Evolutionary conservation across 92 coral and sea anemone genomes (phyloP).

Genomic region (Umimayanthus kanabou): DNA sequence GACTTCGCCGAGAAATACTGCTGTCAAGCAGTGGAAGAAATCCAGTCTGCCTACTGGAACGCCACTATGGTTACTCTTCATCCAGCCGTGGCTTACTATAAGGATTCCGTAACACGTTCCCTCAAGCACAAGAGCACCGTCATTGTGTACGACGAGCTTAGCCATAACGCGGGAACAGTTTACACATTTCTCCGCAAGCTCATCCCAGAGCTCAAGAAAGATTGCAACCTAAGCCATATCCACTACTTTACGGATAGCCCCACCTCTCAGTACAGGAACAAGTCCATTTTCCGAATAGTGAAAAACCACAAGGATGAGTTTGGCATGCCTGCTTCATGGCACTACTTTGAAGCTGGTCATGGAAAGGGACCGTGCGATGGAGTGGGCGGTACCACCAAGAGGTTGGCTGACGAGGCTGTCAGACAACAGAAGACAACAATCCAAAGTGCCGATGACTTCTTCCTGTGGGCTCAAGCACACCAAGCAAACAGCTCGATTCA

Average conservation of each 20-base stretch:
- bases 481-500: constrained; percentile 14
- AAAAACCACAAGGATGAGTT: constrained; percentile 40
- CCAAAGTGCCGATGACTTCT: constrained; percentile 55
- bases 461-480: constrained; percentile 44
- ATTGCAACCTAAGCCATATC: constrained; percentile 21
- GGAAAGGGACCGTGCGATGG: constrained; percentile 59
- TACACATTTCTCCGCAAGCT: constrained; percentile 45
- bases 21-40: constrained; percentile 42
- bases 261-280: constrained; percentile 64
- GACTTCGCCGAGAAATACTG: constrained; percentile 53
- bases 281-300: constrained; percentile 46
- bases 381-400: constrained; percentile 53
- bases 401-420: constrained; percentile 62
- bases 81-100: constrained; percentile 56
- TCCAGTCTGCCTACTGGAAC: constrained; percentile 67
- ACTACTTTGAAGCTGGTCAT: constrained; percentile 61
- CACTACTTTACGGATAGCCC: constrained; percentile 60
- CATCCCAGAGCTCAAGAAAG: constrained; percentile 27
- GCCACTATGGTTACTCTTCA: constrained; percentile 63
- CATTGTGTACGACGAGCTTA: constrained; percentile 47
- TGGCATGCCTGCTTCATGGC: constrained; percentile 47
- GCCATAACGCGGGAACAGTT: constrained; percentile 46
- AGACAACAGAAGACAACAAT: constrained; percentile 44
- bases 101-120: not conserved
- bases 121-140: constrained; percentile 53